These are phyloP conservation scores for Anabacerthia variegaticeps DNA, from an alignment of 2,797 vertebrate genomes.

Conservation along the genomic window DNA sequence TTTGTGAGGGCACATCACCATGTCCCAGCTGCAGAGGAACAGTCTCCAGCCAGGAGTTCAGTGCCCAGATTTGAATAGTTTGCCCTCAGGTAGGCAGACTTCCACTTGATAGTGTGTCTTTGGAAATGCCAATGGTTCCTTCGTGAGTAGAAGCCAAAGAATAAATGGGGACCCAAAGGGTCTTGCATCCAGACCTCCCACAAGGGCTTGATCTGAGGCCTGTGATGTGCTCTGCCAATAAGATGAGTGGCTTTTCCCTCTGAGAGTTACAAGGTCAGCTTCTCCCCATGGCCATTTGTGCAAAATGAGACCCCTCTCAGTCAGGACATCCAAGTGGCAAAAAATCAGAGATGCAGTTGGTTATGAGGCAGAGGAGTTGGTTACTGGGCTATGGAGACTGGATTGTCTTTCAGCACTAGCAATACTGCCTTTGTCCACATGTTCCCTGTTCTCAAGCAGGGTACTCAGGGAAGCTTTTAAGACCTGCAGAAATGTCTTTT, in stretches of 20 bases:
- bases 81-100: not conserved
- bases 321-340: not conserved
- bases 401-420: not conserved
- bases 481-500: not conserved
- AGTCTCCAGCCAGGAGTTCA: not conserved
- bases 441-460: not conserved
- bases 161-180: not conserved
- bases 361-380: not conserved
- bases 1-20: accelerated
- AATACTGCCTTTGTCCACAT: not conserved
- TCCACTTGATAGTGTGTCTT: not conserved
- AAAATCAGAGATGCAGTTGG: not conserved
- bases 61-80: not conserved
- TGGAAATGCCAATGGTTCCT: not conserved
- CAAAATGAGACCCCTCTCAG: not conserved
- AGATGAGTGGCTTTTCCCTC: not conserved
- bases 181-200: not conserved
- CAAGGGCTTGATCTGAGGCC: not conserved
- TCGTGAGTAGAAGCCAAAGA: not conserved
- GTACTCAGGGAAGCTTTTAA: not conserved
- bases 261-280: not conserved
- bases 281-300: not conserved
- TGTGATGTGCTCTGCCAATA: not conserved
- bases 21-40: not conserved
- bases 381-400: not conserved